These are phyloP conservation scores for Prinia subflava DNA, from an alignment of 2,113 vertebrate genomes.

Conservation along the genomic window DNA sequence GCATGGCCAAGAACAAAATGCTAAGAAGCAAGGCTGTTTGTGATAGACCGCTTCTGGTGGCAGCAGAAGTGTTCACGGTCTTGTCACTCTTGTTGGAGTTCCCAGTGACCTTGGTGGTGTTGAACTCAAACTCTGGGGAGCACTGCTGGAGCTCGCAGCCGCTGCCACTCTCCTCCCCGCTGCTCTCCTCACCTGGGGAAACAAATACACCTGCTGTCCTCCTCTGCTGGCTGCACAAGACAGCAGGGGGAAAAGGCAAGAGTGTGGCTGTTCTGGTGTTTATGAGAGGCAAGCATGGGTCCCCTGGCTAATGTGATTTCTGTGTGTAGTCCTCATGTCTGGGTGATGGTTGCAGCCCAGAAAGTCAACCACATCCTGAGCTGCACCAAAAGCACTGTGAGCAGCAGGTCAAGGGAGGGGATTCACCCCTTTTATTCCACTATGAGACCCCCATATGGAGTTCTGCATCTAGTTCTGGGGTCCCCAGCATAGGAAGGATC, in stretches of 20 bases:
- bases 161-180: constrained; percentile 91
- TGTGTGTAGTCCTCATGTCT: rapidly evolving
- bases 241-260: not conserved
- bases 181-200: constrained; percentile 80
- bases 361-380: not conserved
- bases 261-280: rapidly evolving
- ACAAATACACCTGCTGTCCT: not conserved
- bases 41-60: constrained; percentile 23
- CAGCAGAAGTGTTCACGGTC: constrained; percentile 13
- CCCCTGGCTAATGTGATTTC: not conserved
- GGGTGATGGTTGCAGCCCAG: rapidly evolving
- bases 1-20: constrained; percentile 67
- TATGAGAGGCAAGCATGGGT: rapidly evolving
- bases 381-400: not conserved
- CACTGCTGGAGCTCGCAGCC: constrained; percentile 85
- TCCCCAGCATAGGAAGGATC: rapidly evolving
- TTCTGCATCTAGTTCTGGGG: not conserved
- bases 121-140: constrained; percentile 80
- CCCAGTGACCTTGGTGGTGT: constrained; percentile 69
- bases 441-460: not conserved
- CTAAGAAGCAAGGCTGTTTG: constrained; percentile 59
- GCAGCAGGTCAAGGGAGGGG: not conserved
- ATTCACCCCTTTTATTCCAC: not conserved
- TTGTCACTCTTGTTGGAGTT: constrained; percentile 56
- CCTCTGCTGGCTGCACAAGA: not conserved